phyloP scores from a whole-genome alignment of 2,113 vertebrate genomes.

The Psilopogon haemacephalus region DNA sequence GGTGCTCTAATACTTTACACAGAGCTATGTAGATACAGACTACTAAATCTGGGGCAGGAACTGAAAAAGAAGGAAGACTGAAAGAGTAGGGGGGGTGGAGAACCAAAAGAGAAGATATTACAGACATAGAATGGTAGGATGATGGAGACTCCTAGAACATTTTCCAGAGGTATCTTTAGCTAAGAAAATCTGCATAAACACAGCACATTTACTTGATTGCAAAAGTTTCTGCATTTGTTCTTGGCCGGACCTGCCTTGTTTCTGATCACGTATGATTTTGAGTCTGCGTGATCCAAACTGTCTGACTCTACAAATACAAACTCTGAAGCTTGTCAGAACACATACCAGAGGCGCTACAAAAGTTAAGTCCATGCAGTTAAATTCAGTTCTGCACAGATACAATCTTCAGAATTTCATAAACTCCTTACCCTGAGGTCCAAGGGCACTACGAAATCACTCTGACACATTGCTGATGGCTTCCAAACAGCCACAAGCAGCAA shows the following conservation, averaged over 20 bases:
- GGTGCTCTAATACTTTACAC: background rate
- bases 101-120: background rate
- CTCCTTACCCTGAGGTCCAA: background rate
- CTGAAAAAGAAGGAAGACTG: background rate
- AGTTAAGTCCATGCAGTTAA: background rate
- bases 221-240: background rate
- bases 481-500: background rate
- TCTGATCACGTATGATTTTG: background rate
- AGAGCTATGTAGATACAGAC: background rate
- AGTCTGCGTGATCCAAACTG: background rate
- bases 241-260: background rate
- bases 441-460: background rate
- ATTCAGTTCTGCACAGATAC: background rate
- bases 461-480: background rate
- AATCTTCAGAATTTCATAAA: background rate
- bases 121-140: background rate
- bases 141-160: background rate
- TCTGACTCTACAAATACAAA: background rate
- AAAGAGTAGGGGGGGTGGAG: accelerated
- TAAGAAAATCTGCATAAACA: background rate
- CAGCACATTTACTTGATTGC: background rate
- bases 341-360: background rate
- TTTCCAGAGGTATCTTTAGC: background rate
- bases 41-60: background rate
- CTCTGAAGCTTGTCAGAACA: background rate